These are phyloP conservation scores for Ascidia mentula DNA, from an alignment of 23 tunicate species.

Conservation along the genomic window DNA sequence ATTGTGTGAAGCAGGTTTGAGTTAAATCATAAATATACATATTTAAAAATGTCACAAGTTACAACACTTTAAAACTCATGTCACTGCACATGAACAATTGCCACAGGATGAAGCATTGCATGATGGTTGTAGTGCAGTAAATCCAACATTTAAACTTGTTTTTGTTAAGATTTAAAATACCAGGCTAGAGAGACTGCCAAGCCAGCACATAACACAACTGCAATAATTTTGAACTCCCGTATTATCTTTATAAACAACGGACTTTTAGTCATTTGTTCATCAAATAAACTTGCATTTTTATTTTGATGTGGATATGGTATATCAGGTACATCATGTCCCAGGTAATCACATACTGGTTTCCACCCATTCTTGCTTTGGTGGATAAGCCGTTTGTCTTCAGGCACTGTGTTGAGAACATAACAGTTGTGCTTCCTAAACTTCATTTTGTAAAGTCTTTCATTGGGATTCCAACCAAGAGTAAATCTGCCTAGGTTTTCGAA, in stretches of 20 bases:
- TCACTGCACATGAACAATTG: too few species aligned
- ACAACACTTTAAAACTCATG: too few species aligned
- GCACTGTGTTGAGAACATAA: slow-evolving; percentile 69
- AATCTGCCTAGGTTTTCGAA: neutral
- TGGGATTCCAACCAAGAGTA: slow-evolving; percentile 11
- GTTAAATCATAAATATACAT: too few species aligned
- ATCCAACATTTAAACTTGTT: neutral
- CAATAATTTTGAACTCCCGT: neutral
- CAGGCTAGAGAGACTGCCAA: neutral
- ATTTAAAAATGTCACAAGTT: too few species aligned
- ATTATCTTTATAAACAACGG: slow-evolving; percentile 16
- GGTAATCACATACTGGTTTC: slow-evolving; percentile 52
- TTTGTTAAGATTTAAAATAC: neutral
- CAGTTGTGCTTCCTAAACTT: slow-evolving; percentile 72
- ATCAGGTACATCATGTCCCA: slow-evolving; percentile 40
- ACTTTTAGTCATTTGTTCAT: slow-evolving; percentile 14
- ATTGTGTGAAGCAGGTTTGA: too few species aligned
- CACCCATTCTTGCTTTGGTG: slow-evolving; percentile 52
- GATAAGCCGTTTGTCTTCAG: slow-evolving; percentile 44
- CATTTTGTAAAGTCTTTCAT: slow-evolving; percentile 68
- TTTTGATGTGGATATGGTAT: slow-evolving; percentile 77
- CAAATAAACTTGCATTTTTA: slow-evolving; percentile 43
- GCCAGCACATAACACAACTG: neutral
- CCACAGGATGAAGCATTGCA: too few species aligned
- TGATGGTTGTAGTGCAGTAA: neutral